Percentiles rank a stretch among this genome's conserved stretches.
phyloP scores from a whole-genome alignment of 2,888 invertebrate genomes.

The Phyllotreta striolata region DNA sequence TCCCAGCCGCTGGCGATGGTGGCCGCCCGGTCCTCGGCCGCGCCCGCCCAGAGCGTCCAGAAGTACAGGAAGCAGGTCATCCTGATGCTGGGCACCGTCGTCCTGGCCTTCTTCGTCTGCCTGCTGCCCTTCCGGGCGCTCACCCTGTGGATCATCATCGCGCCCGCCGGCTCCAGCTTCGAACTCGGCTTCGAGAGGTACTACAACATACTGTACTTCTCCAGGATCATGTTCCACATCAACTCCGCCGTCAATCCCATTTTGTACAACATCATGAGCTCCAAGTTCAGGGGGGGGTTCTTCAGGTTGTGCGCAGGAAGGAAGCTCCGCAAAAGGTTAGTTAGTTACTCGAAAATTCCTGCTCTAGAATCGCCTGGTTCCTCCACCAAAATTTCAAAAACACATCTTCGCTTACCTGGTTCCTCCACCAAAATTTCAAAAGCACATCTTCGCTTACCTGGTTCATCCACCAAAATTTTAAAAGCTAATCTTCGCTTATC shows the following conservation, averaged over 20 bases:
- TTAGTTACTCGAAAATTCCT: background rate
- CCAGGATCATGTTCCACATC: slow-evolving; percentile 86
- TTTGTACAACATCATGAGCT: slow-evolving; percentile 90
- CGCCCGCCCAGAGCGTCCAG: slow-evolving; percentile 66
- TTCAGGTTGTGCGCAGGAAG: slow-evolving; percentile 69
- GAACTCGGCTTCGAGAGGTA: slow-evolving; percentile 78
- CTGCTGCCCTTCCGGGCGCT: slow-evolving; percentile 88
- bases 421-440: too few species aligned
- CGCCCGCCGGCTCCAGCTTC: slow-evolving; percentile 69
- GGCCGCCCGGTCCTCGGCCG: slow-evolving; percentile 64
- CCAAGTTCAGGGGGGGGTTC: slow-evolving; percentile 87
- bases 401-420: too few species aligned
- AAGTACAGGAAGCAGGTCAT: slow-evolving; percentile 84
- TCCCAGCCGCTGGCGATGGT: slow-evolving; percentile 74
- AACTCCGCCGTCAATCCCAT: slow-evolving; percentile 93
- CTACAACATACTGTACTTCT: slow-evolving; percentile 84
- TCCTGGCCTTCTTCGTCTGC: slow-evolving; percentile 89
- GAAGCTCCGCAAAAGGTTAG: slow-evolving; percentile 51
- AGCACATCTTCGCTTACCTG: too few species aligned
- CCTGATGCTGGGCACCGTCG: slow-evolving; percentile 88
- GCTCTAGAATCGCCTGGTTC: too few species aligned
- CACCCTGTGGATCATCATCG: slow-evolving; percentile 85
- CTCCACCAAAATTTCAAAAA: too few species aligned
- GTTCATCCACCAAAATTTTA: too few species aligned
- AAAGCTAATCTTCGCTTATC: too few species aligned